Conservation (phyloP, 2,113 vertebrate species). For the Ophiodon elongatus region DNA sequence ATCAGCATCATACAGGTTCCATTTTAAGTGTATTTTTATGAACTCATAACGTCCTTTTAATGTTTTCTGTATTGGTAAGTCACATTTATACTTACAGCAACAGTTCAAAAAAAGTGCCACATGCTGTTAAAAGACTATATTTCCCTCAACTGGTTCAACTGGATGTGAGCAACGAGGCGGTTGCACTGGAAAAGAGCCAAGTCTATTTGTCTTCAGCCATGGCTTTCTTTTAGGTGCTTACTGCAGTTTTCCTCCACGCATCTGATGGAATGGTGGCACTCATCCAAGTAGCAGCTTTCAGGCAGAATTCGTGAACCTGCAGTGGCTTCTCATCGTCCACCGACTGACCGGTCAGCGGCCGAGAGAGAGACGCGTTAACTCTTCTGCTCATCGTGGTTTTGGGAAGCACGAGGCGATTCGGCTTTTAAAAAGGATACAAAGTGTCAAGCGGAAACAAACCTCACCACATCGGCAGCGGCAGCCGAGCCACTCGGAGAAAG, state of each 20-base stretch:
- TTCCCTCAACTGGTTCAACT: background rate
- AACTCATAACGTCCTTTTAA: background rate
- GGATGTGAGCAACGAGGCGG: constrained; percentile 2
- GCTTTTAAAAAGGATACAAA: constrained; percentile 54
- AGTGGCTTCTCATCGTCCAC: constrained; percentile 31
- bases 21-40: background rate
- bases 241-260: constrained; percentile 70
- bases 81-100: background rate
- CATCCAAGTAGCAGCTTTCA: constrained; percentile 62
- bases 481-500: constrained; percentile 32
- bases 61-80: background rate
- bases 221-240: constrained; percentile 73
- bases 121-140: background rate
- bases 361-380: constrained; percentile 24
- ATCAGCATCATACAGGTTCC: background rate
- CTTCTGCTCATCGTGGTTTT: constrained; percentile 43
- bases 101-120: background rate
- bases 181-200: constrained; percentile 55
- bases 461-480: constrained; percentile 44
- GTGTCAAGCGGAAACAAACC: constrained; percentile 50
- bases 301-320: constrained; percentile 44
- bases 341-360: constrained; percentile 24
- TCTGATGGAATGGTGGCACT: constrained; percentile 75
- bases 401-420: constrained; percentile 53
- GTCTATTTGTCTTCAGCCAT: constrained; percentile 71